phyloP scores from a whole-genome alignment of 1,140 invertebrate species.

The Drosophila suzukii region DNA sequence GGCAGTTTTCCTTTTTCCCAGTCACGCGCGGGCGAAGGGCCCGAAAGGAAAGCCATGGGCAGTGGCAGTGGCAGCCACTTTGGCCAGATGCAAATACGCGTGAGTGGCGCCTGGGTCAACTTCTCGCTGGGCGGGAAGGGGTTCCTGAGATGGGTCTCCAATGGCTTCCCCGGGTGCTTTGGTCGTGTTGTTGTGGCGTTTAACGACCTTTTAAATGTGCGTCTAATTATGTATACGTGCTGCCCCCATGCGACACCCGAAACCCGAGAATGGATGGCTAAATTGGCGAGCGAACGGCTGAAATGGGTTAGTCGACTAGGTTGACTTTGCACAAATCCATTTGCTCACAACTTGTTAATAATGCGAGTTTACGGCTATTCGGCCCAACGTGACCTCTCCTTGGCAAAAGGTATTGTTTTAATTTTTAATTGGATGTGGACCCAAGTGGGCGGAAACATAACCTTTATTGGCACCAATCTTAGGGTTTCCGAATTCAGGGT shows the following conservation, averaged over 20 bases:
- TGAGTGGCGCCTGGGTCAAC: constrained; percentile 47
- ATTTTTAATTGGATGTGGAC: constrained; percentile 54
- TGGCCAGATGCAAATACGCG: constrained; percentile 64
- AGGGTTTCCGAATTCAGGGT: not conserved
- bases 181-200: constrained; percentile 48
- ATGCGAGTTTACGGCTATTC: constrained; percentile 60
- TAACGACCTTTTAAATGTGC: constrained; percentile 80
- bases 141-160: constrained; percentile 35
- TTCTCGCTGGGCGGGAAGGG: constrained; percentile 1
- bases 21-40: constrained; percentile 47
- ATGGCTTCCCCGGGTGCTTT: not conserved
- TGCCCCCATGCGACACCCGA: constrained; percentile 45
- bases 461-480: constrained; percentile 5
- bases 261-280: constrained; percentile 48
- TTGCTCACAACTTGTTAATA: constrained; percentile 74
- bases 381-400: constrained; percentile 41
- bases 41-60: constrained; percentile 8
- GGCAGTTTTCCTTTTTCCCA: constrained; percentile 45
- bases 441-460: constrained; percentile 18
- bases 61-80: constrained; percentile 46
- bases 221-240: constrained; percentile 80
- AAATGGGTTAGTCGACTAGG: constrained; percentile 18
- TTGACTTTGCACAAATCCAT: constrained; percentile 56
- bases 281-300: constrained; percentile 53
- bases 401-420: constrained; percentile 56